Evolutionary conservation across 2,888 invertebrate species (phyloP).

Genomic region (Lamellibrachia columna): DNA sequence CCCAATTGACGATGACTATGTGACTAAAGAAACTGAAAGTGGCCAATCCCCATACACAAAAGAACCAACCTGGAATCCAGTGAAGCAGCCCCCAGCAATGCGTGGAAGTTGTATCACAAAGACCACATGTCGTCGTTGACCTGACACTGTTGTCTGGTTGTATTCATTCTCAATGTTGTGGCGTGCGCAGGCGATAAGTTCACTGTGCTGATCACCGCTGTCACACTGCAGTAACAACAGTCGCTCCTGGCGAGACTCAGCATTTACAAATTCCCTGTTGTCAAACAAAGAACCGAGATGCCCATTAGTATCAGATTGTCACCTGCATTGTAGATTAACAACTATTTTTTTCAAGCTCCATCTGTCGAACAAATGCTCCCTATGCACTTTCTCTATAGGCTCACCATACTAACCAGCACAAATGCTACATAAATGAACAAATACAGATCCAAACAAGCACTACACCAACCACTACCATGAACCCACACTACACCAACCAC

Average conservation of each 20-base stretch:
- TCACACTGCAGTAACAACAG: constrained; percentile 59
- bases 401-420: not conserved
- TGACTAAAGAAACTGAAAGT: not conserved
- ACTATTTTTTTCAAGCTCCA: not conserved
- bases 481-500: too few relatives aligned
- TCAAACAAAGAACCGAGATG: not conserved
- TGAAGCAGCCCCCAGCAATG: constrained; percentile 52
- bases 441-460: constrained; percentile 17
- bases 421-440: constrained; percentile 6
- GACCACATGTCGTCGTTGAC: constrained; percentile 44
- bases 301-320: not conserved
- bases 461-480: too few relatives aligned
- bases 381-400: not conserved
- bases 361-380: not conserved
- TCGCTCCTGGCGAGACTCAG: constrained; percentile 34
- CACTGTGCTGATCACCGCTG: constrained; percentile 52
- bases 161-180: constrained; percentile 52
- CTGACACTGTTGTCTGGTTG: constrained; percentile 5
- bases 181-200: constrained; percentile 57
- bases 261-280: constrained; percentile 43
- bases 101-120: constrained; percentile 56
- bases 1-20: too few relatives aligned
- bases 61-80: constrained; percentile 54
- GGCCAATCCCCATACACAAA: not conserved
- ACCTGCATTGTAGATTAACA: not conserved